Evolutionary conservation across 2,797 vertebrate species (phyloP), one percentile per base, ranked within the genome.

Genomic region (Scolopax bukidnonensis): DNA sequence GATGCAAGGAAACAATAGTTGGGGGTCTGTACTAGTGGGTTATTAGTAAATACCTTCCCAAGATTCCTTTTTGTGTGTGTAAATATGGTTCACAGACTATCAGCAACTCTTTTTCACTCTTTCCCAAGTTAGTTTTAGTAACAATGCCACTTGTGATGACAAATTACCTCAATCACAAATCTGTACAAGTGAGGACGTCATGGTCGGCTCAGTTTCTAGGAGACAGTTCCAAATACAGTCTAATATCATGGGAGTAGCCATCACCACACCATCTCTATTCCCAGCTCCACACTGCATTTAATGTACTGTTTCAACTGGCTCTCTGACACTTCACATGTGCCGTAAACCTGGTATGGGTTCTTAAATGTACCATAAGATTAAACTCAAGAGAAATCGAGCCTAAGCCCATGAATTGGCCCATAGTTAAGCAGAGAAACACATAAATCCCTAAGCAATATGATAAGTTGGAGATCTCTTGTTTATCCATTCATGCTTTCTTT

Each of bases 401-500:
- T 71, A 70, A 87, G 47, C 6, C n/a, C 24, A 21, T 45, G 30
- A 92, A 76, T 12, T 84, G 67, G 41, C 40, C 69, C 48, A 51
- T 67, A 89, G 63, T 76, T 91, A 89, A 77, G 71, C 53, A 84
- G 56, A 89, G 18, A 23, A 4, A 3, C 38, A 64, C 4, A 38
- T 64, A 70, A 92, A 87, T 70, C 33, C 25, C 33, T 78, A 69
- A 84, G 64, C 70, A 89, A 28, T 25, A 28, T 23, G 23, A 11
- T 73, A 94, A 91, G n/a, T 77, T 93, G 96, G 78, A 83, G 64
- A 68, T 68, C 43, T 91, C 69, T 83, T 5, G 6, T 80, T 96
- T 84, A 88, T 83, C 18, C 24, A 21, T 80, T 92, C 84, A 86
- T 91, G 80, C 74, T 86, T 94, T 95, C 84, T 70, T 96, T 94